Evolutionary conservation across 2,797 vertebrate genomes (phyloP), one percentile per base, ranked within the genome.

Genomic region (Emys orbicularis): DNA sequence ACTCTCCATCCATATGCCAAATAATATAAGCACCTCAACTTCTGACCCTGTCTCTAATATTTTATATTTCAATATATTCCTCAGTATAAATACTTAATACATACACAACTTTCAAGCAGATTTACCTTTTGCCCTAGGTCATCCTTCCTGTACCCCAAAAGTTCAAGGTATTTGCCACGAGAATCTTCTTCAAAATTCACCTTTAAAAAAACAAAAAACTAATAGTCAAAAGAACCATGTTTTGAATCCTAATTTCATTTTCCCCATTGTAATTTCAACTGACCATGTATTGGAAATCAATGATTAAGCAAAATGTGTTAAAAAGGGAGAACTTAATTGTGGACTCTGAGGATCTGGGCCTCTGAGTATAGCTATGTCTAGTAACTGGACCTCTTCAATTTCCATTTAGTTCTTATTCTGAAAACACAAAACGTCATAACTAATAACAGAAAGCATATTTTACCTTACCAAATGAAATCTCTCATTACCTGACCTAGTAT

Each of bases 161-260:
- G 99, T 57, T 99, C 99, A 80, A 99, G 98, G 96, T 99, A 99
- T 95, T 99, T 99, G 83, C 98, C 98, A 95, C 99, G 99, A 31
- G 99, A 97, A 86, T 99, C 99, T 34, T 99, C 98, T 97, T 99
- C 99, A 93, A 99, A 99, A 97, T 99, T 99, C 29, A 99, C 99
- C 99, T 99, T 96, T 49, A 29, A 95, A 95, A 97, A 88, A 94
- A 95, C 5, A 97, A 74, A 92, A 8, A 89, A 91, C 79, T 93
- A 2, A 80, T 94, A 95, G 13, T 65, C 82, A 89, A 94, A 49
- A 80, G 21, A 1, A 79, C 15, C 4, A 57, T 6, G 68, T n/a
- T 68, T 10, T 41, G 89, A 50, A 68, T 87, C 3, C n/a, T 1
- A 1, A 8, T 44, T 93, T 81, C 29, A 68, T 84, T 87, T 90